phyloP scores from a whole-genome alignment of 2,797 vertebrate species.

The Mormyrops boulengeri region DNA sequence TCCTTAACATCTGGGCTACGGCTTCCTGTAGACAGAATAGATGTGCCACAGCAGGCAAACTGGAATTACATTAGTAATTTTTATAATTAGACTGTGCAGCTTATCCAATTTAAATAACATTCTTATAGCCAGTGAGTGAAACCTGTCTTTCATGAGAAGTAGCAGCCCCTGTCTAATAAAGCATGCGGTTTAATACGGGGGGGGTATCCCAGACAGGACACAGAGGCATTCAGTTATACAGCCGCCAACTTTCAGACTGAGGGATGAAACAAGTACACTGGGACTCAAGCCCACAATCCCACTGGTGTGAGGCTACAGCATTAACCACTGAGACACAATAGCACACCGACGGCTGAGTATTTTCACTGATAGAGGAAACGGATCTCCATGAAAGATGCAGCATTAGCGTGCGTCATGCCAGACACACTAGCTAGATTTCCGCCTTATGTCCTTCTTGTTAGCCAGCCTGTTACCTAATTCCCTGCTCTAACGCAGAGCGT shows the following conservation, averaged over 20 bases:
- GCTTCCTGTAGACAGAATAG: neutral
- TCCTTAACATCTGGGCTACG: neutral
- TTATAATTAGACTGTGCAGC: neutral
- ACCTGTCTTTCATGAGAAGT: neutral
- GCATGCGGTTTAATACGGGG: neutral
- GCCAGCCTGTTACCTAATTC: neutral
- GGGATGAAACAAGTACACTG: neutral
- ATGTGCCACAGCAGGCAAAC: neutral
- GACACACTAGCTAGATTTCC: neutral
- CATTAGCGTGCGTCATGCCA: neutral
- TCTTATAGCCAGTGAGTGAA: neutral
- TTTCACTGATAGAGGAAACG: neutral
- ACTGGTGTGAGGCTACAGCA: neutral
- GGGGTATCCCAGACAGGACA: neutral
- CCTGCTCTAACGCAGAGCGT: neutral
- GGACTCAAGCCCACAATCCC: neutral
- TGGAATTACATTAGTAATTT: neutral
- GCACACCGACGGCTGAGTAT: neutral
- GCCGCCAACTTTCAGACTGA: neutral
- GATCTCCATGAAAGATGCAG: neutral
- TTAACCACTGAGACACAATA: neutral
- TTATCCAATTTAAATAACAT: neutral
- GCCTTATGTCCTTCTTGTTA: neutral
- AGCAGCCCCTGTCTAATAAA: neutral
- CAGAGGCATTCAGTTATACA: neutral